Evolutionary conservation across 1,140 invertebrate genomes (phyloP), one percentile per base, ranked within the genome.

Genomic region (Drosophila kikkawai): DNA sequence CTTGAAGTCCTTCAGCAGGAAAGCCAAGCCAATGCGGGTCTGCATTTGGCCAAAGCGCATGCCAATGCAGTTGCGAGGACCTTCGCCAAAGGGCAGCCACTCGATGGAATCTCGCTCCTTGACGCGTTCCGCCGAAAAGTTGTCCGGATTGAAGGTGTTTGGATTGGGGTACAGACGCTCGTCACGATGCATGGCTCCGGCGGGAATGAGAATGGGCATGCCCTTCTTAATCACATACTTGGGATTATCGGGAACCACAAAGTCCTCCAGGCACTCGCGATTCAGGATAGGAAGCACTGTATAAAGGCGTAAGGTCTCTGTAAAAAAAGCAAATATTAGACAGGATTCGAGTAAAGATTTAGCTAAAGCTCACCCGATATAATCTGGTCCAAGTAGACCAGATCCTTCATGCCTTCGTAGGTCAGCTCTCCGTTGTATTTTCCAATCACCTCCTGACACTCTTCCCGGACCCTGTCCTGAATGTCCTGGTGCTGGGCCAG

Each of bases 131-230:
- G 94, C 92, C 0, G 93, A 75, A 79, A 96, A 96, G 67, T 95
- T 92, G n/a, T 96, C 95, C 0, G 96, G 96, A 84, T 95, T 93
- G 74, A 96, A 96, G 17, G 69, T 80, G 19, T 95, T 93, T 7
- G 96, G 96, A 63, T 96, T 93, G 15, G 95, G 93, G 81, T 94
- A 96, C 22, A 93, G 85, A 7, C 84, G 74, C 17, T 93, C 87
- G 76, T 94, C 93, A 5, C 82, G 79, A 64, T 94, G 93, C 61
- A 93, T 77, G 7, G 83, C 83, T 1, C 61, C 82, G 1, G 61
- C 66, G 0, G 91, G 91, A 48, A 92, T 92, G 0, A 91, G 5
- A 0, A 92, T 29, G 3, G 68, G 64, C 75, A 80, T 91, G 12
- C 79, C 85, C 51, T 87, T 91, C 32, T 85, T 79, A 9, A 92